Percentiles rank a stretch among this genome's conserved stretches.
These are phyloP conservation scores for Dasypogon diadema DNA, from an alignment of 2,888 invertebrate species.

Conservation along the genomic window DNA sequence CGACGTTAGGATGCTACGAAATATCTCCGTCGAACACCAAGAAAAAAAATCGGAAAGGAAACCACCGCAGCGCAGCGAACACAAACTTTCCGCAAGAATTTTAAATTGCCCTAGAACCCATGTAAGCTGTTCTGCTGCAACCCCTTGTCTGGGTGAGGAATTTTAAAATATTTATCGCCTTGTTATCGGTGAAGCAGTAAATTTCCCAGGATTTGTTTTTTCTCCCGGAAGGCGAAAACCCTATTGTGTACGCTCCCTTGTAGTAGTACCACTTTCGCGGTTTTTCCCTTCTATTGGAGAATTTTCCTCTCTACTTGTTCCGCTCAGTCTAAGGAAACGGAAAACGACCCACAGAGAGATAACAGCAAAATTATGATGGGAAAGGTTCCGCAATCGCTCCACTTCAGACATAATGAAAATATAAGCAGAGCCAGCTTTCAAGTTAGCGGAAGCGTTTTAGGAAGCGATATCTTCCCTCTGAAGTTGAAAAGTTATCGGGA, in stretches of 20 bases:
- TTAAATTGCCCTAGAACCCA: neutral
- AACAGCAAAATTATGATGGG: neutral
- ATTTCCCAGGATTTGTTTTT: constrained; percentile 15
- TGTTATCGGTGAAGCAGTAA: constrained; percentile 3
- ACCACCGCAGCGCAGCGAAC: neutral
- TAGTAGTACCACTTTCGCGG: neutral
- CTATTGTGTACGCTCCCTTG: neutral
- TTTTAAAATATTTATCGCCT: constrained; percentile 18
- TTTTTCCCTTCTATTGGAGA: neutral
- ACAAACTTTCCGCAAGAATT: constrained; percentile 21
- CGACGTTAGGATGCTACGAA: neutral
- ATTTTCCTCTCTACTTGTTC: constrained; percentile 1
- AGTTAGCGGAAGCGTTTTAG: neutral
- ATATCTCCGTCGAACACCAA: neutral
- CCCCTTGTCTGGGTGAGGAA: neutral
- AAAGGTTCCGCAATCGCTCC: neutral
- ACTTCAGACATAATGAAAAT: constrained; percentile 2
- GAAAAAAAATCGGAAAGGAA: neutral
- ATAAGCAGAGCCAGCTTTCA: neutral
- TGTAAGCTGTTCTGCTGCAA: neutral
- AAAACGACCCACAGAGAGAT: neutral
- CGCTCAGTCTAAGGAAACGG: neutral
- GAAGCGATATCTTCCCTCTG: neutral
- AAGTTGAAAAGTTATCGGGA: constrained; percentile 2
- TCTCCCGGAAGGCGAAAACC: neutral